Evolutionary conservation across 2,113 vertebrate genomes (phyloP), one percentile per base, ranked within the genome.

Genomic region (Fregetta grallaria): DNA sequence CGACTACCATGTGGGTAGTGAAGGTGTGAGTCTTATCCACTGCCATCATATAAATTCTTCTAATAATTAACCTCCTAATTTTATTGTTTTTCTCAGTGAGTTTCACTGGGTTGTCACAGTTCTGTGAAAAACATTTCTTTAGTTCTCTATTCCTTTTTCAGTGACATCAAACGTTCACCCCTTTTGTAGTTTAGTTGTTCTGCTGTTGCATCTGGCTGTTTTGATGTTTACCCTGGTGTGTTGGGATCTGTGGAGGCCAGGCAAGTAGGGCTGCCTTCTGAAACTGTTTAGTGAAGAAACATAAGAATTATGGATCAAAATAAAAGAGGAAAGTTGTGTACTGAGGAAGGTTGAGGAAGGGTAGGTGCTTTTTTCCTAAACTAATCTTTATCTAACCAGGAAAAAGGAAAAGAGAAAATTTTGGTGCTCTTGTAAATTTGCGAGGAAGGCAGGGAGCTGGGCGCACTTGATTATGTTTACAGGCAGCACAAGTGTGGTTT

Each of bases 1-100:
- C 0, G 0, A 61, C 21, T 81, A 11, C n/a, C 1, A 0, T 9
- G 27, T 23, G 10, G 16, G 5, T 52, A 66, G 47, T 26, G 26
- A 50, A 52, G 16, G 7, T 32, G 5, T 21, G 12, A 44, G 65
- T 50, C 61, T 79, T 58, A 58, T 8, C 42, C 15, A 44, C 13
- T 77, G 25, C 32, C 22, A 23, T 72, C 6, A 11, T 85, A 66
- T 49, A 29, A 62, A 45, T 90, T 75, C 66, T 80, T 20, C 11
- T 91, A 65, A 79, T 91, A 27, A 84, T 81, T 84, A 91, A 65
- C 49, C 30, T 82, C 27, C 16, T 76, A 23, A 67, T 76, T 71
- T 66, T 53, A 70, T 88, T 88, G 36, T 8, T 92, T 58, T 86
- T 53, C 45, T 90, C 27, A 26, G 3, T 50, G 40, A 59, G 32